Conservation (phyloP, 1,140 invertebrate species). For the Hyposmocoma kahamanoa region DNA sequence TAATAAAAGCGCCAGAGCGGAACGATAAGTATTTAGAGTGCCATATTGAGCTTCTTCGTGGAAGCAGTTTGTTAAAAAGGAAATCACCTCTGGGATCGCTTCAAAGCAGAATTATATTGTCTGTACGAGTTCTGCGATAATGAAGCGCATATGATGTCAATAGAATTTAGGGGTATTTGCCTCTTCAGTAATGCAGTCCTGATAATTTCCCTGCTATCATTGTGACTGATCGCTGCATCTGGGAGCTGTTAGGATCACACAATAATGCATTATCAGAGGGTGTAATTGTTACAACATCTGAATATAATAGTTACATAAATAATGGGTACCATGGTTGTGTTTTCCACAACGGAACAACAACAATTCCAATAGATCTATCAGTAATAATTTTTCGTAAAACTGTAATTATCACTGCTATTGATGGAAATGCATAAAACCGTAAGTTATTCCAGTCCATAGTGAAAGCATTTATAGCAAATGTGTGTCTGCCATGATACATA, state of each 20-base stretch:
- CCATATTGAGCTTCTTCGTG: conserved; percentile 3
- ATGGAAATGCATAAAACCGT: neutral
- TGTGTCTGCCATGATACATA: conserved; percentile 25
- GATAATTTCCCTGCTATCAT: conserved; percentile 2
- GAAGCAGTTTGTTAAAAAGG: neutral
- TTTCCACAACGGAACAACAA: neutral
- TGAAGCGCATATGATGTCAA: conserved; percentile 1
- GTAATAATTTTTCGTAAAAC: neutral
- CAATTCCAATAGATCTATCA: neutral
- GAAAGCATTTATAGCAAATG: conserved; percentile 7
- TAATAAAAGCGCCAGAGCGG: conserved; percentile 4
- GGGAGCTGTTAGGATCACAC: neutral
- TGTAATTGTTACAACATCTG: neutral
- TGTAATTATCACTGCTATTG: neutral
- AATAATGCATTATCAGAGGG: neutral
- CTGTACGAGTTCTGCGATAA: neutral
- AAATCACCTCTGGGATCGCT: conserved; percentile 2
- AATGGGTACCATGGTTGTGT: neutral
- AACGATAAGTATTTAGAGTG: neutral
- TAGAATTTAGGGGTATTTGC: neutral
- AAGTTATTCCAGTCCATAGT: neutral
- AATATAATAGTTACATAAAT: neutral
- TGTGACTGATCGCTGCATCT: neutral
- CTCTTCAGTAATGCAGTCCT: neutral
- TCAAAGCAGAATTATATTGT: neutral